Evolutionary conservation across 2,797 vertebrate genomes (phyloP).

Genomic region (Mareca penelope): DNA sequence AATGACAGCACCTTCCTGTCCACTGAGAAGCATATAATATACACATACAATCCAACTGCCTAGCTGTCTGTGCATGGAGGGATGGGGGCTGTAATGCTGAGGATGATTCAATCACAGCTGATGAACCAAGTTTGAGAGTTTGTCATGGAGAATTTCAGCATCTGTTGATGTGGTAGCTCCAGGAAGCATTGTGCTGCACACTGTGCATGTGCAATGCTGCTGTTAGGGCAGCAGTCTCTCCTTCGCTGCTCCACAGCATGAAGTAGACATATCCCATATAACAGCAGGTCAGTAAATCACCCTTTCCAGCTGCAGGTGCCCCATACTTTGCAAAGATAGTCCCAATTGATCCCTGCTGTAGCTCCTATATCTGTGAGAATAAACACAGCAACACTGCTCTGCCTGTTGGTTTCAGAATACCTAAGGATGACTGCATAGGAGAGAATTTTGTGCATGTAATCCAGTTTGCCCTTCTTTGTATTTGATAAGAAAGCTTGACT

Average conservation of each 20-base stretch:
- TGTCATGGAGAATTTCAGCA: not conserved
- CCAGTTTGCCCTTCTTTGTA: not conserved
- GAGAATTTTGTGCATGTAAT: not conserved
- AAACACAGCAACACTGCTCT: not conserved
- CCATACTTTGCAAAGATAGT: not conserved
- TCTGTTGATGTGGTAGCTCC: not conserved
- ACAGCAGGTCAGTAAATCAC: rapidly evolving
- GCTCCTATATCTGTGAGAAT: not conserved
- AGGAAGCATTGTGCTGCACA: not conserved
- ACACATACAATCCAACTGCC: not conserved
- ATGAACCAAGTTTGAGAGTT: not conserved
- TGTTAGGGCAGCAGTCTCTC: not conserved
- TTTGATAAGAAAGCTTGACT: not conserved
- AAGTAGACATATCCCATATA: not conserved
- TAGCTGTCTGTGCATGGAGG: not conserved
- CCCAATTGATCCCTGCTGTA: not conserved
- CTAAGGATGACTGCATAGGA: not conserved
- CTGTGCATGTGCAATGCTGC: not conserved
- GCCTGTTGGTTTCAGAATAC: not conserved
- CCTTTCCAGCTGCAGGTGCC: not conserved
- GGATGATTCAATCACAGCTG: not conserved
- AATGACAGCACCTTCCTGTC: not conserved
- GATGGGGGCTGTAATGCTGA: not conserved
- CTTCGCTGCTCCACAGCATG: not conserved
- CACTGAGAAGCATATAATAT: not conserved